Percentiles rank a stretch among this genome's conserved stretches.
phyloP scores from a whole-genome alignment of 2,113 vertebrate species.

The Anarrhichthys ocellatus region DNA sequence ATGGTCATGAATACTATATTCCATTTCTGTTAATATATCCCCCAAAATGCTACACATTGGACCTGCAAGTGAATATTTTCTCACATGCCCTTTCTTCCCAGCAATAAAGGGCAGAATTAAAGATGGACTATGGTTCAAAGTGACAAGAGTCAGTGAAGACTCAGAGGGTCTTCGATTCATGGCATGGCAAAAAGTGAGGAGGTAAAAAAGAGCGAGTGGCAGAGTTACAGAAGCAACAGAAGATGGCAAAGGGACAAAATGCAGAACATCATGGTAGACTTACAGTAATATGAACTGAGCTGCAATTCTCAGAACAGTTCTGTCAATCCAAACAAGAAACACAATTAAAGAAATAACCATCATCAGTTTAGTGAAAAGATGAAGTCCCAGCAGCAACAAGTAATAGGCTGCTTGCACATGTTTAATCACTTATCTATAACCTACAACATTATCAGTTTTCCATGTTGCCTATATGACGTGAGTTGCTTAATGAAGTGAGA shows the following conservation, averaged over 20 bases:
- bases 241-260: neutral
- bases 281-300: neutral
- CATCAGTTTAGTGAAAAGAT: neutral
- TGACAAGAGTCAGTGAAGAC: neutral
- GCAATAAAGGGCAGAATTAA: neutral
- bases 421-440: neutral
- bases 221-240: conserved; percentile 1
- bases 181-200: neutral
- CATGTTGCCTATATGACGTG: neutral
- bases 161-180: neutral
- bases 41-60: neutral
- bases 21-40: too few species aligned
- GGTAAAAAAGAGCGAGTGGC: neutral
- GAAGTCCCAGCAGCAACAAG: neutral
- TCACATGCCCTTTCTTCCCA: neutral
- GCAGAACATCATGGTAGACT: conserved; percentile 14
- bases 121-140: neutral
- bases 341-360: neutral
- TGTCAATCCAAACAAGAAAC: conserved; percentile 26
- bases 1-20: too few species aligned
- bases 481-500: neutral
- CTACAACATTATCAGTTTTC: neutral
- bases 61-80: neutral
- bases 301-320: conserved; percentile 7
- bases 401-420: neutral